Evolutionary conservation across 2,113 vertebrate species (phyloP).

Genomic region (Caranx melampygus): DNA sequence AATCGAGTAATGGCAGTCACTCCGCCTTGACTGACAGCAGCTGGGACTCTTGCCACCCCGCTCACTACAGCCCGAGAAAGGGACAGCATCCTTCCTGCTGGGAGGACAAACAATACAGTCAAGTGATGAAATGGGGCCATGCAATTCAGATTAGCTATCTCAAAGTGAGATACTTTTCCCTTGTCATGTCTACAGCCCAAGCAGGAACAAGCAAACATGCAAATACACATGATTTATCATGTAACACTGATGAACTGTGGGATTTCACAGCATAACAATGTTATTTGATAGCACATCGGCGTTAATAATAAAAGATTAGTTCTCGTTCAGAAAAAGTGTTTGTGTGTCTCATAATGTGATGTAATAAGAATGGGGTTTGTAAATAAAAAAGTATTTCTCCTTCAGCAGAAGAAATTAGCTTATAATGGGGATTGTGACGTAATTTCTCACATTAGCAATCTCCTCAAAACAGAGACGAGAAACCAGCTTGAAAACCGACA

Average conservation of each 20-base stretch:
- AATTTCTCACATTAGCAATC: too few relatives aligned
- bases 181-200: too few relatives aligned
- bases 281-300: too few relatives aligned
- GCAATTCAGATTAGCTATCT: not conserved
- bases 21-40: slow-evolving; percentile 65
- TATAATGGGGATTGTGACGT: too few relatives aligned
- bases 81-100: slow-evolving; percentile 78
- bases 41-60: slow-evolving; percentile 67
- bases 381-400: too few relatives aligned
- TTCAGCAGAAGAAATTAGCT: too few relatives aligned
- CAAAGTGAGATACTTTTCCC: not conserved
- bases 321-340: too few relatives aligned
- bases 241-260: too few relatives aligned
- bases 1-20: slow-evolving; percentile 68
- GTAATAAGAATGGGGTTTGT: too few relatives aligned
- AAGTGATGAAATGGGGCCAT: not conserved
- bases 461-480: slow-evolving; percentile 40
- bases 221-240: not conserved
- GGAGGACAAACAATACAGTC: not conserved
- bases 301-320: too few relatives aligned
- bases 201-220: not conserved
- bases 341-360: too few relatives aligned
- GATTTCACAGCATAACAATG: too few relatives aligned
- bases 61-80: slow-evolving; percentile 72
- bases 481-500: not conserved